A percentile compares a stretch with the other conserved stretches of the same genome.
phyloP scores from a whole-genome alignment of 1,140 invertebrate species.

The Zaprionus kolodkinae region DNA sequence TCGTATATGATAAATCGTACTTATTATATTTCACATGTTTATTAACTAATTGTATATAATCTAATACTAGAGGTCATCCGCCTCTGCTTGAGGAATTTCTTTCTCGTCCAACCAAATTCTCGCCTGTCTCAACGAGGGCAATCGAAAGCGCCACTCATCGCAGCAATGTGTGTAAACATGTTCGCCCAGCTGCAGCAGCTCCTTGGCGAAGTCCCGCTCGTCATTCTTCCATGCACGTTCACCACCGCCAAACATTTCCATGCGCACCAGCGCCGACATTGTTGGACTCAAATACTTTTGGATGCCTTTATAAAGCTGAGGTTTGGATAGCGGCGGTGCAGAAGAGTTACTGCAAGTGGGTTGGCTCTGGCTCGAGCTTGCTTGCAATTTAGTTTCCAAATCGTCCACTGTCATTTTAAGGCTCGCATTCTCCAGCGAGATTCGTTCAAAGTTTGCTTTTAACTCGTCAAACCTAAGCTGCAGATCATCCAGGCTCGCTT shows the following conservation, averaged over 20 bases:
- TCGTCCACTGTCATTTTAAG: constrained; percentile 23
- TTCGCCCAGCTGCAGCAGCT: constrained; percentile 70
- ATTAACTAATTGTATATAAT: too few species aligned
- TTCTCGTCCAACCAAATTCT: constrained; percentile 48
- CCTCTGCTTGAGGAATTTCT: constrained; percentile 9
- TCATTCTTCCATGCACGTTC: constrained; percentile 74
- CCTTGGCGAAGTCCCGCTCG: constrained; percentile 64
- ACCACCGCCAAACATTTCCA: constrained; percentile 77
- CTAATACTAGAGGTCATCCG: constrained; percentile 38
- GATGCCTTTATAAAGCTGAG: constrained; percentile 74
- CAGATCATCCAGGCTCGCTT: background rate
- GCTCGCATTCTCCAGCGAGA: constrained; percentile 25
- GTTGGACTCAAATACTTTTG: constrained; percentile 74
- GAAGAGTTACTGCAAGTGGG: background rate
- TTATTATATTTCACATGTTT: background rate
- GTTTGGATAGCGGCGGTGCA: constrained; percentile 48
- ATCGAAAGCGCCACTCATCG: constrained; percentile 77
- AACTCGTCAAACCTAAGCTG: constrained; percentile 33
- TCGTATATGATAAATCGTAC: background rate
- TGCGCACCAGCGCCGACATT: constrained; percentile 72
- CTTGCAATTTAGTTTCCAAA: constrained; percentile 15
- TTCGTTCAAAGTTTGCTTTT: constrained; percentile 17
- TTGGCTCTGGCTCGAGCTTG: background rate
- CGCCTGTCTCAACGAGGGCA: constrained; percentile 60
- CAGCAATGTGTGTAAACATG: constrained; percentile 64